Base-by-base conservation (phyloP, 2,888 invertebrate genomes). In the Octodonta nipae region DNA sequence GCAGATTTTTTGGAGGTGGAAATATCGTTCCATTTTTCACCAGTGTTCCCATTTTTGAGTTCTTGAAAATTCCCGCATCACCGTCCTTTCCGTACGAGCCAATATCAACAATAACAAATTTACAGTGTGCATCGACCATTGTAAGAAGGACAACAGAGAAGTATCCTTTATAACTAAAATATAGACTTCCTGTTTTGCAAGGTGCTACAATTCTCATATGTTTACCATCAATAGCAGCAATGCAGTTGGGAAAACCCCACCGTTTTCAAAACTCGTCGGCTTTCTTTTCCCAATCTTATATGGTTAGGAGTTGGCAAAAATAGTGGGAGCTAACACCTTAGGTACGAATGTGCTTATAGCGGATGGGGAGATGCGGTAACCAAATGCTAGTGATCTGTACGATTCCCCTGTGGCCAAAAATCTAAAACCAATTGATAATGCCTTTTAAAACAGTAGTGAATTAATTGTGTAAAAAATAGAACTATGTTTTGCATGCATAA, bases 11-110 rank as follows among this genome's bases (percentile, higher is more conserved):
- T 13, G 28, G 28, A 11, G 28, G 28, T 7, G 28, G 28, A 28
- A 28, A 13, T 13, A 28, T 3, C 2, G 13, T 11, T 28, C 28
- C 28, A 14, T 28, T 28, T 4, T 10, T 3, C 2, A 28, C 2
- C 13, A 12, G 2, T 4, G 10, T 2, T 8, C 28, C 28, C 28
- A 28, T 4, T 13, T 4, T 4, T 14, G 28, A 28, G 10, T 13
- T 4, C 2, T 12, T 13, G 3, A 28, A 28, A 13, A 28, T 28
- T 28, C 28, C 28, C 5, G 28, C n/a, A 13, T 28, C 28, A 13
- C 28, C 28, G 5, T 28, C 28, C 4, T 12, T 28, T 7, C 28
- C 28, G 14, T 28, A 28, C 2, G 28, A 28, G 2, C 28, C 28
- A 5, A 28, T 14, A 28, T 28, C 28, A 2, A 28, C 4, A 28